Base-by-base conservation (phyloP, 1,140 invertebrate genomes). In the Drosophila chauvacae region DNA sequence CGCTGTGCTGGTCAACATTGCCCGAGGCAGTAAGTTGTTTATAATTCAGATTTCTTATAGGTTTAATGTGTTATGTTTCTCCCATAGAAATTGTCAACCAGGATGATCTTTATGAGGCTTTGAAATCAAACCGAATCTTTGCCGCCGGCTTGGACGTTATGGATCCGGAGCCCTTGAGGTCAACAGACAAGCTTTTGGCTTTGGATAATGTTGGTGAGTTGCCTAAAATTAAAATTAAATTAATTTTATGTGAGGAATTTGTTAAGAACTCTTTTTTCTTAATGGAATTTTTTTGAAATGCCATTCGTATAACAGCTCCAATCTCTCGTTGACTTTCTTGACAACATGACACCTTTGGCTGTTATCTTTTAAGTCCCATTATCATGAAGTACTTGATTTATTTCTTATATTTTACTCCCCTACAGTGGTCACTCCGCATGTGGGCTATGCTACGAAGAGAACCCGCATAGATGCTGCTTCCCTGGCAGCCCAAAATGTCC, bases 101-200 rank as follows among this genome's bases (percentile, higher is more conserved):
- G 81, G 92, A 95, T 59, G 97, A 96, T 55, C 93, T 98, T 39
- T 95, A 97, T 68, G 93, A 95, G 74, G 97, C 97, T 3, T 93
- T 99, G 13, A 94, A 96, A 87, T 94, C 94, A 51, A 94, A 95
- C 13, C 93, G 94, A 68, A 98, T 99, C 64, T 94, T 95, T 90
- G 97, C 96, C 26, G 98, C 98, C 18, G 98, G 98, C 3, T 93
- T 99, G 13, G 98, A 99, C 94, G 98, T 99, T 0, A 98, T 96
- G 86, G 96, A 95, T 51, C 98, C 98, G 0, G 98, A 99, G 93
- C 98, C 98, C 5, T 92, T 99, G 26, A 96, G 97, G 14, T 81
- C 95, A 1, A 95, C 97, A 82, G 95, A 95, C 93, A 95, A 96
- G 60, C 93, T 99, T 13, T 93, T 98, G 11, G 95, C 94, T 55